These are phyloP conservation scores for Vombatus ursinus DNA, from an alignment of 2,113 vertebrate species.

Conservation along the genomic window DNA sequence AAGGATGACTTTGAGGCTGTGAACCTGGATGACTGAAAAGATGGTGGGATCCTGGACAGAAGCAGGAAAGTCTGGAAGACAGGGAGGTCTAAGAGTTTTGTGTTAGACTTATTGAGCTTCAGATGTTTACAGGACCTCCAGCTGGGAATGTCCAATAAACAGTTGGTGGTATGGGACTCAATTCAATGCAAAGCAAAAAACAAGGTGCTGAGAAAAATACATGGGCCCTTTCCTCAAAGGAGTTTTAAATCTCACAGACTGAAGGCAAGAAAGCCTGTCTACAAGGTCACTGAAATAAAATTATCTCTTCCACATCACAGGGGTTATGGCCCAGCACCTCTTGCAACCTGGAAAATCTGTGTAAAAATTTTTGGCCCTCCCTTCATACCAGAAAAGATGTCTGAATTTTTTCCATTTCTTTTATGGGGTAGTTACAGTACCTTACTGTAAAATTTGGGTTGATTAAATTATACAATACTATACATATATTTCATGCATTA, in stretches of 20 bases:
- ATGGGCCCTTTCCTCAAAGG: background rate
- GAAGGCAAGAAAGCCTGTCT: background rate
- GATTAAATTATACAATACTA: background rate
- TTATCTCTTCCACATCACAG: background rate
- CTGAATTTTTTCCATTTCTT: background rate
- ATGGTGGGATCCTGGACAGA: background rate
- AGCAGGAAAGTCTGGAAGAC: background rate
- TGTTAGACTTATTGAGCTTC: background rate
- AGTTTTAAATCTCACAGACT: background rate
- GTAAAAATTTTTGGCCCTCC: background rate
- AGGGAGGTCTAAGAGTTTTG: background rate
- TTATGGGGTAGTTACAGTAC: background rate
- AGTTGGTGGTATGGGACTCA: background rate
- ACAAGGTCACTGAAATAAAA: background rate
- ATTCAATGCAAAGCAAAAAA: background rate
- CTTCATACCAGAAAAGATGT: background rate
- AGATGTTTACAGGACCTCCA: background rate
- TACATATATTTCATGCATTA: background rate
- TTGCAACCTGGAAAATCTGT: background rate
- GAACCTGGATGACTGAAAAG: background rate
- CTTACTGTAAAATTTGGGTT: background rate
- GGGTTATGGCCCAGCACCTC: background rate
- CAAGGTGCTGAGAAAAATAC: background rate
- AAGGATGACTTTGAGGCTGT: background rate
- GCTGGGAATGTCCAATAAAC: background rate